phyloP scores from a whole-genome alignment of 2,113 vertebrate species.

The Crotophaga sulcirostris region DNA sequence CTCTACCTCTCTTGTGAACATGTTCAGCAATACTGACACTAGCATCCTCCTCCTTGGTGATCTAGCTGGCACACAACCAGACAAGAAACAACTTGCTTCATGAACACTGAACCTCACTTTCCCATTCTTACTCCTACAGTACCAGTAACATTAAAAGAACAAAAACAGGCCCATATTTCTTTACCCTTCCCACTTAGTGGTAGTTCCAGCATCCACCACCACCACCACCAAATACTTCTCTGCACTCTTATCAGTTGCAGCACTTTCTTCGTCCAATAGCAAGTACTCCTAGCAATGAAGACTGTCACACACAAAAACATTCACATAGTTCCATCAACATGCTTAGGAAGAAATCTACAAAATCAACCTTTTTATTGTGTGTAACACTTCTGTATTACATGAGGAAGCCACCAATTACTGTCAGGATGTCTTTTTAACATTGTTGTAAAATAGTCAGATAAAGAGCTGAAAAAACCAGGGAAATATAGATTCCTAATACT shows the following conservation, averaged over 20 bases:
- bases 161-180: not conserved
- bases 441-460: not conserved
- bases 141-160: not conserved
- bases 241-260: not conserved
- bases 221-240: not conserved
- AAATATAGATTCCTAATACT: not conserved
- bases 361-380: fast-evolving
- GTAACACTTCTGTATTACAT: not conserved
- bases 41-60: not conserved
- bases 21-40: not conserved
- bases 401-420: not conserved
- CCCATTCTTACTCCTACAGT: not conserved
- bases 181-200: fast-evolving
- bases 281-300: not conserved
- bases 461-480: not conserved
- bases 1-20: not conserved
- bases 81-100: not conserved
- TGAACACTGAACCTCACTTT: not conserved
- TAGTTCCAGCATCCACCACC: not conserved
- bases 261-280: not conserved
- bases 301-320: not conserved
- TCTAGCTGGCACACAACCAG: not conserved
- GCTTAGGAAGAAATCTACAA: not conserved
- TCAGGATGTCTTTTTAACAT: not conserved
- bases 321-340: not conserved